Evolutionary conservation across 2,888 invertebrate species (phyloP).

Genomic region (Trisateles emortualis): DNA sequence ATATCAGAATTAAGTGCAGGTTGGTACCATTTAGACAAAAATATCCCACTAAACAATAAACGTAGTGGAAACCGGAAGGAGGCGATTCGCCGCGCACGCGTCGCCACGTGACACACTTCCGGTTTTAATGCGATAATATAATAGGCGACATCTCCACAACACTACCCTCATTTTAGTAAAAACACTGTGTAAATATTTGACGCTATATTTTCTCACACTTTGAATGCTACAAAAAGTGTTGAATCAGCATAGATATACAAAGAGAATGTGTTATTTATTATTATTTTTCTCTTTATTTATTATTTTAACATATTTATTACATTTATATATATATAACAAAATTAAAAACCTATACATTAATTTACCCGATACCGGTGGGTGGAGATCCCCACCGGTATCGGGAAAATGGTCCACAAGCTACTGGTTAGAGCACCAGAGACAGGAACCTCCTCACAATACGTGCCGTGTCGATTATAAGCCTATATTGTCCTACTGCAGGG

Average conservation of each 20-base stretch:
- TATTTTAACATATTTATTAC: too few relatives aligned
- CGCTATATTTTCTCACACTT: constrained; percentile 63
- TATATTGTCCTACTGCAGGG: too few relatives aligned
- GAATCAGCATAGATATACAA: background rate
- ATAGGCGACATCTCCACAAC: constrained; percentile 85
- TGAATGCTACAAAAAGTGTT: constrained; percentile 35
- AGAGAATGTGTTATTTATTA: background rate
- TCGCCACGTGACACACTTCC: constrained; percentile 79
- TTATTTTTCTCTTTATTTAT: too few relatives aligned
- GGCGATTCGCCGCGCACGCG: constrained; percentile 79
- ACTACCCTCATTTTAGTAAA: constrained; percentile 66
- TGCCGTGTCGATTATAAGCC: too few relatives aligned
- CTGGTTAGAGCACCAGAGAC: too few relatives aligned
- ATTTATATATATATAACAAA: too few relatives aligned
- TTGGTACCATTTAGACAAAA: constrained; percentile 32
- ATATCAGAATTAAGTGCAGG: constrained; percentile 28
- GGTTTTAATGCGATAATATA: constrained; percentile 81
- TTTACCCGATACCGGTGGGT: too few relatives aligned
- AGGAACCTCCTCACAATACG: too few relatives aligned
- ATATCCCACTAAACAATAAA: constrained; percentile 38
- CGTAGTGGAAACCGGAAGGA: constrained; percentile 71
- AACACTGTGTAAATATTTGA: constrained; percentile 59
- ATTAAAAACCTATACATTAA: too few relatives aligned
- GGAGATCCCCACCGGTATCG: too few relatives aligned
- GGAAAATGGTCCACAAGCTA: too few relatives aligned